phyloP scores from a whole-genome alignment of 2,888 invertebrate genomes.

The Pasiphila rectangulata region DNA sequence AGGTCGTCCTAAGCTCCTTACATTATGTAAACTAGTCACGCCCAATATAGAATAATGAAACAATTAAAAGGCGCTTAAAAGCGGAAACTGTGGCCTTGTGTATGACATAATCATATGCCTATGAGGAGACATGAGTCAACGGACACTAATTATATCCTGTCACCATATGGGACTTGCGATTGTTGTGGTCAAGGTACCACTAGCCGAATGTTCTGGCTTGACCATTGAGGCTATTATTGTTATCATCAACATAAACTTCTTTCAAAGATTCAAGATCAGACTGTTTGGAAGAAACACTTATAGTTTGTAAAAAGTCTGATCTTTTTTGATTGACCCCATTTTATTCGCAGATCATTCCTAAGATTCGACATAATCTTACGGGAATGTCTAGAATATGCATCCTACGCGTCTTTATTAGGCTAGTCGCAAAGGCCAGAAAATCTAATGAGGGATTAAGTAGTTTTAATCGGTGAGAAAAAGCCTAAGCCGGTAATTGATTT shows the following conservation, averaged over 20 bases:
- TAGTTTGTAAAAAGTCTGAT: no score
- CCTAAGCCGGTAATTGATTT: constrained; percentile 14
- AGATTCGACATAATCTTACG: no score
- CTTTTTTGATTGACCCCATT: no score
- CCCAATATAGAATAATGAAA: constrained; percentile 28
- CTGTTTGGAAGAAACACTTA: no score
- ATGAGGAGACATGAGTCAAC: constrained; percentile 24
- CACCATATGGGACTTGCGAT: constrained; percentile 19
- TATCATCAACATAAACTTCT: neutral
- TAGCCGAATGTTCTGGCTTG: constrained; percentile 2
- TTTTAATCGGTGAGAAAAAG: neutral
- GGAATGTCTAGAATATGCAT: no score
- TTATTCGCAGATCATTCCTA: no score
- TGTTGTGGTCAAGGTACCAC: constrained; percentile 25
- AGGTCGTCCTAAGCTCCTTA: constrained; percentile 5
- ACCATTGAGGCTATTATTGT: neutral
- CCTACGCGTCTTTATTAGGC: no score
- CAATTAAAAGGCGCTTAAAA: constrained; percentile 31
- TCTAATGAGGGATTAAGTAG: no score
- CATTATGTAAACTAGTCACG: constrained; percentile 21
- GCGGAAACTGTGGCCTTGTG: constrained; percentile 34
- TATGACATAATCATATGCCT: constrained; percentile 29
- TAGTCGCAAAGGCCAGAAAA: no score
- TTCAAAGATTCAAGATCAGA: no score
- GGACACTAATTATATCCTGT: constrained; percentile 39